Evolutionary conservation across 1,140 invertebrate species (phyloP), one percentile per base, ranked within the genome.

Genomic region (Archivesica marissinica): DNA sequence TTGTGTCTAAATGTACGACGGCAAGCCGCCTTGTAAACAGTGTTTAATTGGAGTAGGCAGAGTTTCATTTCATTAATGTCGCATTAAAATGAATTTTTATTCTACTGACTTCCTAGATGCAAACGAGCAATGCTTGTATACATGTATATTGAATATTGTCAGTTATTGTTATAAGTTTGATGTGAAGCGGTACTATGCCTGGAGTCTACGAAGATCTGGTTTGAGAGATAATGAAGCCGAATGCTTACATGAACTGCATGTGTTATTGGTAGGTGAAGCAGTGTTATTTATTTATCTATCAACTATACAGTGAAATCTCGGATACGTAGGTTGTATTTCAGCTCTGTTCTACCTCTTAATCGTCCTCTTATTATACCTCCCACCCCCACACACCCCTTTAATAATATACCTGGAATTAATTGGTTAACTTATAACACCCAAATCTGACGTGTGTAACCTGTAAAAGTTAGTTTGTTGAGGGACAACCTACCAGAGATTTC

Each of bases 161-260:
- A 1, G 15, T 35, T 76, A 13, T 47, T 50, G 1, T 56, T 47
- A 33, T 3, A 52, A 77, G 75, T 30, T n/a, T 33, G 52, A 52
- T 25, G n/a, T 1, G 52, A 59, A 39, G 23, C n/a, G 52, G 41
- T 59, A 54, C 30, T 77, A 23, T 59, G 52, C 59, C 15, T 3
- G 59, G 4, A 59, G 25, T 25, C 52, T 59, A 25, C 38, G 38
- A 20, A 23, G 59, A 35, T 59, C n/a, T 33, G 38, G 25, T 39
- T 35, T 52, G 54, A 77, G 35, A 39, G 75, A 77, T 15, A 56
- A 15, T 54, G 75, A 77, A 39, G 6, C 30, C 6, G 75, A 77
- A 52, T 59, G 25, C 25, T 77, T 77, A 59, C 75, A 77, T 17
- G 25, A 52, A 23, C 52, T 77, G 33, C 17, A 25, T 25, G 54